These are phyloP conservation scores for Agapostemon virescens DNA, from an alignment of 2,888 invertebrate genomes.

Conservation along the genomic window DNA sequence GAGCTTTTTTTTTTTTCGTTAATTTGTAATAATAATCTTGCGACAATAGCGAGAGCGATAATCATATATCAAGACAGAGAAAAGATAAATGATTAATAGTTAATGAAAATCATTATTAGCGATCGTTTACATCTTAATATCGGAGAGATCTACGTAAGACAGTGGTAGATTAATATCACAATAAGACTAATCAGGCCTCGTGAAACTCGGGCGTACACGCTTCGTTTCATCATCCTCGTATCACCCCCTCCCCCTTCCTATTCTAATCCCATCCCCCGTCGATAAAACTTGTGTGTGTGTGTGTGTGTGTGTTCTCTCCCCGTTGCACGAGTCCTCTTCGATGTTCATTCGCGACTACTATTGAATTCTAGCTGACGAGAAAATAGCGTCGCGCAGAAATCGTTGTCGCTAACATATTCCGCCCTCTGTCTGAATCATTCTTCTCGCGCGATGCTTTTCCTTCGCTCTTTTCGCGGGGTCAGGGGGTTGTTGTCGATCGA, in stretches of 20 bases:
- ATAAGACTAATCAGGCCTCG: conserved; percentile 81
- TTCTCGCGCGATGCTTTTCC: background rate
- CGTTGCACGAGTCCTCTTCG: background rate
- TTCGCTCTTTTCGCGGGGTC: conserved; percentile 6
- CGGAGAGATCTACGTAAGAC: conserved; percentile 80
- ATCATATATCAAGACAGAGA: conserved; percentile 58
- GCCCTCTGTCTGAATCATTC: conserved; percentile 20
- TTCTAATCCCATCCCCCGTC: background rate
- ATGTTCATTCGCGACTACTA: conserved; percentile 45
- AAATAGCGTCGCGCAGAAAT: conserved; percentile 23
- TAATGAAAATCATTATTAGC: conserved; percentile 71
- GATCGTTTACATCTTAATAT: conserved; percentile 77
- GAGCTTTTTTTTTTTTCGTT: conserved; percentile 56
- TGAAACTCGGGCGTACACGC: conserved; percentile 70
- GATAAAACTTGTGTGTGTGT: background rate
- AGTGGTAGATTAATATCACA: conserved; percentile 81
- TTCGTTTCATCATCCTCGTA: conserved; percentile 7
- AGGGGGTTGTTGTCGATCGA: background rate
- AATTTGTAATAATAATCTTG: conserved; percentile 60
- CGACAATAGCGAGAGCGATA: conserved; percentile 61
- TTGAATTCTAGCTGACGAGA: conserved; percentile 35
- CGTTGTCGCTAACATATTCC: conserved; percentile 40
- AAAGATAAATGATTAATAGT: conserved; percentile 72
- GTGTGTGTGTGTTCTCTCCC: too few species aligned
- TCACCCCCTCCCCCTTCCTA: background rate